Evolutionary conservation across 2,797 vertebrate species (phyloP).

Genomic region (Lindbergichthys nudifrons): DNA sequence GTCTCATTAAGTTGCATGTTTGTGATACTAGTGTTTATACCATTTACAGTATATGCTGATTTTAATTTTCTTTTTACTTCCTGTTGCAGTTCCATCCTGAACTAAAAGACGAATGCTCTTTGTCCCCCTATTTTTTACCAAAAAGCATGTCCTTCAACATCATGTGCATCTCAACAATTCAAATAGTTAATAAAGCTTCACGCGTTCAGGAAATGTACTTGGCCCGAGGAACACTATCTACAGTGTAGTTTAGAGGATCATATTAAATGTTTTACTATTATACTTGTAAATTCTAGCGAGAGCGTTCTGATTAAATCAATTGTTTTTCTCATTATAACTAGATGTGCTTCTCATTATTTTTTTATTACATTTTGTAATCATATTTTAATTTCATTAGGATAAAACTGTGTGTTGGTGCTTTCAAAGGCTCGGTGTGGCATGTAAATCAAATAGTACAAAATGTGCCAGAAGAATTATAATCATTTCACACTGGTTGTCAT

Average conservation of each 20-base stretch:
- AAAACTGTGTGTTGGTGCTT: not conserved
- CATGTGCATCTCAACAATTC: not conserved
- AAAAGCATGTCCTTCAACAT: not conserved
- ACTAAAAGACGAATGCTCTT: not conserved
- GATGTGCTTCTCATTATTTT: not conserved
- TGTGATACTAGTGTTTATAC: not conserved
- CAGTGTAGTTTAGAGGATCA: not conserved
- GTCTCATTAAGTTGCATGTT: not conserved
- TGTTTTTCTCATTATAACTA: not conserved
- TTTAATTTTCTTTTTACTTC: not conserved
- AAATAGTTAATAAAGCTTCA: not conserved
- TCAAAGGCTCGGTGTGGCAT: not conserved
- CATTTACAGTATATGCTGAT: not conserved
- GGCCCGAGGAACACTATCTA: not conserved
- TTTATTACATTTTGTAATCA: not conserved
- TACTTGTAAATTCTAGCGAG: not conserved
- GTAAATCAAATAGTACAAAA: not conserved
- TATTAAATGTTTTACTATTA: not conserved
- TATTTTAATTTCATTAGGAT: not conserved
- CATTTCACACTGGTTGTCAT: not conserved
- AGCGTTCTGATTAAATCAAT: not conserved
- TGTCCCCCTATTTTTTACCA: not conserved
- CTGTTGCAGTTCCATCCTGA: not conserved
- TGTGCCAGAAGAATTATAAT: not conserved
- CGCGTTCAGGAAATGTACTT: not conserved